These are phyloP conservation scores for Drosophila jambulina DNA, from an alignment of 1,140 invertebrate species.

Conservation along the genomic window DNA sequence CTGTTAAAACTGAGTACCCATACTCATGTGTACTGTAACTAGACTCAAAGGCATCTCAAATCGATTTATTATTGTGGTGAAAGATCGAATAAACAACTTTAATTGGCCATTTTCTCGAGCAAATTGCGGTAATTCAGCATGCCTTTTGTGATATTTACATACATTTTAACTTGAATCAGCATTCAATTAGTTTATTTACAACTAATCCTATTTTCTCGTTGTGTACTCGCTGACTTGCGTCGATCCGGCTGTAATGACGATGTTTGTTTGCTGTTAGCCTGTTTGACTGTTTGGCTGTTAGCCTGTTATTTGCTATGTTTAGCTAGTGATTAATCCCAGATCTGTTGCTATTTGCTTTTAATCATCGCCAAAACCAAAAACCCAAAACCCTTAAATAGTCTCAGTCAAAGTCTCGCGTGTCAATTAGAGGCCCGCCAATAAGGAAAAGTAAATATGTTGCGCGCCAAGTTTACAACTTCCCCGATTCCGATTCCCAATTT, in stretches of 20 bases:
- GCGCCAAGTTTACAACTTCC: slow-evolving; percentile 48
- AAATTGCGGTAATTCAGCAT: neutral
- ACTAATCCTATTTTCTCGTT: neutral
- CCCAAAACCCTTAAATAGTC: slow-evolving; percentile 75
- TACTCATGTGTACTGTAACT: neutral
- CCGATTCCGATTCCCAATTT: slow-evolving; percentile 23
- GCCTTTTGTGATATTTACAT: neutral
- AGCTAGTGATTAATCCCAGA: slow-evolving; percentile 68
- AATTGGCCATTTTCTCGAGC: neutral
- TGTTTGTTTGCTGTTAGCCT: slow-evolving; percentile 37
- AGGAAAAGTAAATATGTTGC: slow-evolving; percentile 70
- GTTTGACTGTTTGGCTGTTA: slow-evolving; percentile 29
- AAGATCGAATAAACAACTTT: neutral
- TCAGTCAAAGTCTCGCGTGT: slow-evolving; percentile 52
- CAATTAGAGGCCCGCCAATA: slow-evolving; percentile 74
- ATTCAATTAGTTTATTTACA: neutral
- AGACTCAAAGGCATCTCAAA: neutral
- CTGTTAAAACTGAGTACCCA: neutral
- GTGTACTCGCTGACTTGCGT: neutral
- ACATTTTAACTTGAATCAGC: neutral
- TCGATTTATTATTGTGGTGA: neutral
- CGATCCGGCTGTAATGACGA: slow-evolving; percentile 31
- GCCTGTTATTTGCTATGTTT: slow-evolving; percentile 45
- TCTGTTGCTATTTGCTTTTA: slow-evolving; percentile 58
- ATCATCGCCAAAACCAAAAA: slow-evolving; percentile 67